Evolutionary conservation across 2,888 invertebrate species (phyloP).

Genomic region (Nomada goodeniana): DNA sequence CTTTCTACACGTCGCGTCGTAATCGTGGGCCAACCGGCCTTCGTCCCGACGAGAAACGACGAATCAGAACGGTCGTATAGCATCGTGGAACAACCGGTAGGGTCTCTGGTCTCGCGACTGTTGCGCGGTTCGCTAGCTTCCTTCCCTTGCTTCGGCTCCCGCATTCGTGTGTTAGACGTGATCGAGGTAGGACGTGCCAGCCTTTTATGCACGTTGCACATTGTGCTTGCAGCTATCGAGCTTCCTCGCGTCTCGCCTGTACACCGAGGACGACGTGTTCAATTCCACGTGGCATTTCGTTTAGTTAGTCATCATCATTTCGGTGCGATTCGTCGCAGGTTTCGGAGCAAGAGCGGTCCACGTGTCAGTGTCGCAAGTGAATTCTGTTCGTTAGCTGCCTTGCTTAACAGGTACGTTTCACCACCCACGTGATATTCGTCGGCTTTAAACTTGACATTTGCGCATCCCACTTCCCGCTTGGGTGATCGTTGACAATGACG

Average conservation of each 20-base stretch:
- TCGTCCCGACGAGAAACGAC: slow-evolving; percentile 19
- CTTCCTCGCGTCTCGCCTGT: background rate
- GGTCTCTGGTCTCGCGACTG: slow-evolving; percentile 23
- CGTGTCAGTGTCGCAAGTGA: slow-evolving; percentile 2
- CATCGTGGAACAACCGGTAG: slow-evolving; percentile 17
- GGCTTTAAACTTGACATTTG: background rate
- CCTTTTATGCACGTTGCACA: background rate
- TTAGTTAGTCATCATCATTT: no score
- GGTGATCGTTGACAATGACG: no score
- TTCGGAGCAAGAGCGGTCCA: slow-evolving; percentile 6
- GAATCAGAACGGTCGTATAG: slow-evolving; percentile 30
- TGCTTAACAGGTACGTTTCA: slow-evolving; percentile 39
- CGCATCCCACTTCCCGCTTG: background rate
- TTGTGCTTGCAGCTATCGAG: background rate
- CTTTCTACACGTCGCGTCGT: slow-evolving; percentile 21
- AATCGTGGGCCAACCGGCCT: slow-evolving; percentile 41
- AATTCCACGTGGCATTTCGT: slow-evolving; percentile 24
- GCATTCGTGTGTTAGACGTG: slow-evolving; percentile 66
- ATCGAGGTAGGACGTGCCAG: slow-evolving; percentile 62
- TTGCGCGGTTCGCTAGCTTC: slow-evolving; percentile 41
- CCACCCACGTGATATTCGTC: background rate
- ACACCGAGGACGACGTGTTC: background rate
- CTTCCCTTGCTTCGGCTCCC: slow-evolving; percentile 44
- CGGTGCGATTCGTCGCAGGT: background rate
- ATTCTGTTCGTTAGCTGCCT: background rate